Conservation (phyloP, 1,140 invertebrate genomes). For the Bombus vancouverensis region DNA sequence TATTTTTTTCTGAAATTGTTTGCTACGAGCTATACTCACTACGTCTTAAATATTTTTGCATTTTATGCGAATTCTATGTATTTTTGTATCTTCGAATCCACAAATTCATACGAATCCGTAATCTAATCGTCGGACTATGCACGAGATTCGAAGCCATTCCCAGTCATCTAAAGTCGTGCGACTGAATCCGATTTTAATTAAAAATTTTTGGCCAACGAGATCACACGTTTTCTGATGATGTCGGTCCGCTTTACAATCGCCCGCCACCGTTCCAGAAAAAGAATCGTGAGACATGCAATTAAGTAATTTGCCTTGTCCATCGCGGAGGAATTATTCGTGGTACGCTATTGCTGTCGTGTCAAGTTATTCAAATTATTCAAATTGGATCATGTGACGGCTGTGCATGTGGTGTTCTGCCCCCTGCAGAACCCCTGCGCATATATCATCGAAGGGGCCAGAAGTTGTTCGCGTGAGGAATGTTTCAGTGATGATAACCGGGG, state of each 20-base stretch:
- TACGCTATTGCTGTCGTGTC: slow-evolving; percentile 17
- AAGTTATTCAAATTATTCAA: slow-evolving; percentile 48
- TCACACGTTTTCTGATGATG: too few relatives aligned
- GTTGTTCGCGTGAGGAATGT: slow-evolving; percentile 43
- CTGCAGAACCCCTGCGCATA: not conserved
- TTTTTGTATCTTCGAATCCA: too few relatives aligned
- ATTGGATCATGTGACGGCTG: slow-evolving; percentile 37
- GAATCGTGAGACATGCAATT: not conserved
- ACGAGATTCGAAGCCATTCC: too few relatives aligned
- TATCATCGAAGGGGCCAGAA: not conserved
- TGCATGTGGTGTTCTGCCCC: not conserved
- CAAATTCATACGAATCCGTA: too few relatives aligned
- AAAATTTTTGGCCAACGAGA: not conserved
- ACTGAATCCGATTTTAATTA: not conserved
- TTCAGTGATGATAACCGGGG: slow-evolving; percentile 22
- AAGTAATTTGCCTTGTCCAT: slow-evolving; percentile 33
- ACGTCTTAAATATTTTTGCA: too few relatives aligned
- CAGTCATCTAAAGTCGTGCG: too few relatives aligned
- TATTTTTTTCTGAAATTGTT: too few relatives aligned
- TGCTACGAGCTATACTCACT: too few relatives aligned
- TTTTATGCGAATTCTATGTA: too few relatives aligned
- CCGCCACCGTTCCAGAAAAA: not conserved
- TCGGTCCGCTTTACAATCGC: not conserved
- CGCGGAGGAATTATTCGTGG: not conserved
- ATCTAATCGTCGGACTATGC: too few relatives aligned